phyloP scores from a whole-genome alignment of 2,888 invertebrate genomes.

The Thymelicus sylvestris region DNA sequence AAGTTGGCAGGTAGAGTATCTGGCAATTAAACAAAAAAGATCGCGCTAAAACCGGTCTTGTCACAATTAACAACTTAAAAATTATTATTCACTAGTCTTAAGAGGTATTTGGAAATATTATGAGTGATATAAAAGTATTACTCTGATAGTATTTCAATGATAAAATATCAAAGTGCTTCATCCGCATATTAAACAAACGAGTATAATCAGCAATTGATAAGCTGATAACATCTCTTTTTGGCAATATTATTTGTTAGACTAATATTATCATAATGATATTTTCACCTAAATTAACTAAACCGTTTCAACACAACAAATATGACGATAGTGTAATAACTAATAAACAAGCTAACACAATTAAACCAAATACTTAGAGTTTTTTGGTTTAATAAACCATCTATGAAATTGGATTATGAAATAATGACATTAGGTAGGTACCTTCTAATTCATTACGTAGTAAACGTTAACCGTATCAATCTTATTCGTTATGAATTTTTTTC shows the following conservation, averaged over 20 bases:
- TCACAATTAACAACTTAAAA: neutral
- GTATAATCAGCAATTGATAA: constrained; percentile 19
- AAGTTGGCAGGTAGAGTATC: neutral
- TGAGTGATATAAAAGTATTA: constrained; percentile 10
- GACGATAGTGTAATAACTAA: no score
- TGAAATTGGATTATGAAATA: no score
- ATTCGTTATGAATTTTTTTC: no score
- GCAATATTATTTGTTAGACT: neutral
- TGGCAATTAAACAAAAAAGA: neutral
- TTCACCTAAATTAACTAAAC: no score
- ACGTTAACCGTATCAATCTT: no score
- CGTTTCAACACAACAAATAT: no score
- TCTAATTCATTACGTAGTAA: no score
- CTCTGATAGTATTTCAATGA: constrained; percentile 22
- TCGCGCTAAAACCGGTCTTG: neutral
- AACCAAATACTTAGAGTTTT: no score
- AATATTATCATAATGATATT: neutral
- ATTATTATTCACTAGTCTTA: neutral
- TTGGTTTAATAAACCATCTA: no score
- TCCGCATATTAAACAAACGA: constrained; percentile 14
- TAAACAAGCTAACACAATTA: no score
- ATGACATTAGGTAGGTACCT: no score
- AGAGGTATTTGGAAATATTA: constrained; percentile 7
- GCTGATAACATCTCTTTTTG: constrained; percentile 22
- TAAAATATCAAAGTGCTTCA: constrained; percentile 30